These are phyloP conservation scores for Ophion costatus DNA, from an alignment of 2,888 invertebrate species.

Conservation along the genomic window DNA sequence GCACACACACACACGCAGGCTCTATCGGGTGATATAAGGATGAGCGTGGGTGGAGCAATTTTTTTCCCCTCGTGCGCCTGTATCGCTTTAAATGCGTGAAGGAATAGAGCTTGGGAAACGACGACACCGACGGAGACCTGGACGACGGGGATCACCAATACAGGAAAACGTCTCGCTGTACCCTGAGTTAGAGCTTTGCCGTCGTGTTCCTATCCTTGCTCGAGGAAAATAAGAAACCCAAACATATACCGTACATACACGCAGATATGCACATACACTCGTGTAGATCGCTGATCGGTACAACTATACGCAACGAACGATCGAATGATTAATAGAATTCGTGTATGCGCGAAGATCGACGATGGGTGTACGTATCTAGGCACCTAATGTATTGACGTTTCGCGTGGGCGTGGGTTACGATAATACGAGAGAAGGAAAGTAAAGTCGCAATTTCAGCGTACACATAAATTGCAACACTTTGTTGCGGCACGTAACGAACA, in stretches of 20 bases:
- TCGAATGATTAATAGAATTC: constrained; percentile 68
- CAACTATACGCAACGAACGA: constrained; percentile 49
- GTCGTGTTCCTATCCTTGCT: constrained; percentile 22
- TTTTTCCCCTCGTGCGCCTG: constrained; percentile 37
- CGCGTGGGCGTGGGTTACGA: constrained; percentile 65
- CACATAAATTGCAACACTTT: constrained; percentile 33
- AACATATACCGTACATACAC: not conserved
- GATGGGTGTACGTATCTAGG: constrained; percentile 50
- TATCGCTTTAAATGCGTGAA: constrained; percentile 65
- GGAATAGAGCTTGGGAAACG: constrained; percentile 66
- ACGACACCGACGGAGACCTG: constrained; percentile 44
- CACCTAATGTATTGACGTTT: constrained; percentile 53
- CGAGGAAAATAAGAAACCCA: constrained; percentile 45
- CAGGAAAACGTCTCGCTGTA: constrained; percentile 34
- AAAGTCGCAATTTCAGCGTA: constrained; percentile 58
- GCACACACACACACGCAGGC: constrained; percentile 62
- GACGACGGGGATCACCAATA: constrained; percentile 47
- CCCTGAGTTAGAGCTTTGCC: constrained; percentile 55
- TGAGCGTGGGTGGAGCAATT: constrained; percentile 75
- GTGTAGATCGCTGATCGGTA: constrained; percentile 26
- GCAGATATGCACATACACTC: constrained; percentile 16
- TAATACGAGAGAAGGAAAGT: constrained; percentile 65
- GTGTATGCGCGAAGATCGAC: constrained; percentile 62
- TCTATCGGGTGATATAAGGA: constrained; percentile 78
- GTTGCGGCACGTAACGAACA: constrained; percentile 47